These are phyloP conservation scores for Aleiodes testaceus DNA, from an alignment of 2,888 invertebrate genomes.

Conservation along the genomic window DNA sequence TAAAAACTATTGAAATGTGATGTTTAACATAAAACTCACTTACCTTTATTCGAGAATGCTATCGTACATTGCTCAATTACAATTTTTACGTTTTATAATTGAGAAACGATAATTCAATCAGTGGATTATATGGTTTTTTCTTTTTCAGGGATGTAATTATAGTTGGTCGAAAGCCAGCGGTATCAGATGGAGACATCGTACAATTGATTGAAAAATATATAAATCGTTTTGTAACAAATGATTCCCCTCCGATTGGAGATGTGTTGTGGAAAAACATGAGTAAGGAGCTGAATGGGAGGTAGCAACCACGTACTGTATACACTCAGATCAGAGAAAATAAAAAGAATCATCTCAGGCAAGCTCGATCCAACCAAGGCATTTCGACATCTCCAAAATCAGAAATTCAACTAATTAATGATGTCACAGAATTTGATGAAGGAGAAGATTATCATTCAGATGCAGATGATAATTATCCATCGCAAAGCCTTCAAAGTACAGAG, in stretches of 20 bases:
- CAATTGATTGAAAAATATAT: neutral
- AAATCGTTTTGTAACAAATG: slow-evolving; percentile 29
- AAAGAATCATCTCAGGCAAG: slow-evolving; percentile 34
- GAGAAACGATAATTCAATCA: no score
- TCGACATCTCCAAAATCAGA: slow-evolving; percentile 21
- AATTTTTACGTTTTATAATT: no score
- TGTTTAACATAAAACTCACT: no score
- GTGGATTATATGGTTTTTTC: no score
- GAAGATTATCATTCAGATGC: slow-evolving; percentile 15
- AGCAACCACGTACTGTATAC: slow-evolving; percentile 44
- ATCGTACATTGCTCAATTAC: no score
- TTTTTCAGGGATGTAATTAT: no score
- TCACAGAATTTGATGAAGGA: slow-evolving; percentile 17
- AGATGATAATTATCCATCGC: neutral
- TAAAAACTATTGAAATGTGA: no score
- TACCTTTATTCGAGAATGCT: no score
- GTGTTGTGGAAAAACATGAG: slow-evolving; percentile 46
- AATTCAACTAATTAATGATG: slow-evolving; percentile 17
- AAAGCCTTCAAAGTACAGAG: neutral
- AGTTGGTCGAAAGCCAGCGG: neutral
- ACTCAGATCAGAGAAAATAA: slow-evolving; percentile 42
- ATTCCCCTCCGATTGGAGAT: slow-evolving; percentile 41
- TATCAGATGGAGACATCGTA: neutral
- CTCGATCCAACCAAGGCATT: slow-evolving; percentile 35
- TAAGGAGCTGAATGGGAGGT: slow-evolving; percentile 39